Evolutionary conservation across 2,888 invertebrate species (phyloP).

Genomic region (Acanthosepion esculentum): DNA sequence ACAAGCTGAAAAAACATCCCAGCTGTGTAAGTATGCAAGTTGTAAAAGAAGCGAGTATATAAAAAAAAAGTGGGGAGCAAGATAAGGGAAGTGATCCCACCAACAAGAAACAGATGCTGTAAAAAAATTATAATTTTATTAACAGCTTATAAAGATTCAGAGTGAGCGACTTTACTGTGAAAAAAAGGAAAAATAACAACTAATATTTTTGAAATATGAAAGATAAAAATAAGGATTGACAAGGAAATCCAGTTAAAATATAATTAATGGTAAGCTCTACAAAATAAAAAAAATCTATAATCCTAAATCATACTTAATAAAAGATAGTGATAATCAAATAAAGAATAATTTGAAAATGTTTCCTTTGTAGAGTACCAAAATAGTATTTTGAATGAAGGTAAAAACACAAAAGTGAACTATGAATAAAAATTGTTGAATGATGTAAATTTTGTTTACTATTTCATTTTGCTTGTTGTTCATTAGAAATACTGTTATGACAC

Average conservation of each 20-base stretch:
- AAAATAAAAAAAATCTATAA: no score
- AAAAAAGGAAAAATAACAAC: no score
- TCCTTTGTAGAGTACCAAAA: background rate
- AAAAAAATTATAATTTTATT: background rate
- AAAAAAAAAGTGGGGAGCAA: background rate
- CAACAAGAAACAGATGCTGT: slow-evolving; percentile 11
- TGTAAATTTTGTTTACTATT: background rate
- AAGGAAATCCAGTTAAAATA: no score
- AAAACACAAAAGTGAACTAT: background rate
- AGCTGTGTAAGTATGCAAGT: slow-evolving; percentile 10
- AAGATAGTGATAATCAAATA: no score
- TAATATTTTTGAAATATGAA: no score
- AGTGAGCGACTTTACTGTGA: background rate
- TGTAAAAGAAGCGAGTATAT: background rate
- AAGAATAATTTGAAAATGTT: background rate
- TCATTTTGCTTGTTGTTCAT: background rate
- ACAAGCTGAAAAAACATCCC: background rate
- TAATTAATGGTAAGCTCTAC: no score
- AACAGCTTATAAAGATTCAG: background rate
- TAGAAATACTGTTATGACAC: background rate
- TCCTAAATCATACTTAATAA: no score
- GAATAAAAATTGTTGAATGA: background rate
- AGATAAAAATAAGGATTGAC: no score
- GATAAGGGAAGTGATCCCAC: background rate
- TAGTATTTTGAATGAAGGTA: background rate